phyloP scores from a whole-genome alignment of 1,140 invertebrate genomes.

The Pemphigus obesinymphae region DNA sequence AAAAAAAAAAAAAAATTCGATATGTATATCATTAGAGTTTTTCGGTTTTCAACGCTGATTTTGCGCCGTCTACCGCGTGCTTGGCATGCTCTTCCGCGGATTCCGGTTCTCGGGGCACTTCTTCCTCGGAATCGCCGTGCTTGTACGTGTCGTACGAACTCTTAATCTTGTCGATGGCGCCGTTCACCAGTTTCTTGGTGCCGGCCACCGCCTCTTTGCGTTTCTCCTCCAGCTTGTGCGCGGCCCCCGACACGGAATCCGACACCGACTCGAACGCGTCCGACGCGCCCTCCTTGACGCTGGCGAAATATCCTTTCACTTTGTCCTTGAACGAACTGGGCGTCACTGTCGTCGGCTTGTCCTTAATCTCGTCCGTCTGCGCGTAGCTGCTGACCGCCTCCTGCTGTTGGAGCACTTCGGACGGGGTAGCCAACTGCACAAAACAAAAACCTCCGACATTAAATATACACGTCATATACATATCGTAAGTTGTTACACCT shows the following conservation, averaged over 20 bases:
- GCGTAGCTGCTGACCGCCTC: neutral
- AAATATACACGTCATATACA: neutral
- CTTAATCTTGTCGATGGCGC: constrained; percentile 17
- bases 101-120: neutral
- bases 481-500: too few species aligned
- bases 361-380: neutral
- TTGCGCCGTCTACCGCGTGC: neutral
- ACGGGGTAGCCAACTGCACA: neutral
- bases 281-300: constrained; percentile 24
- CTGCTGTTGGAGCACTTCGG: neutral
- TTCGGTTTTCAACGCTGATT: neutral
- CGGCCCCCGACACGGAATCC: neutral
- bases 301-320: neutral
- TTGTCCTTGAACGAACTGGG: constrained; percentile 18
- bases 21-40: too few species aligned
- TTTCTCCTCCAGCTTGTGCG: constrained; percentile 9
- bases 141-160: neutral
- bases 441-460: neutral
- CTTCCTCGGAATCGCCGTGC: neutral
- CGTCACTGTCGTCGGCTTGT: neutral
- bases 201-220: neutral
- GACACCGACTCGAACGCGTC: neutral
- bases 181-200: neutral
- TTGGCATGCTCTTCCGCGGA: neutral
- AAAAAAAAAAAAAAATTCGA: too few species aligned